Conservation (phyloP, 2,113 vertebrate genomes). For the Sinocyclocheilus maitianheensis region DNA sequence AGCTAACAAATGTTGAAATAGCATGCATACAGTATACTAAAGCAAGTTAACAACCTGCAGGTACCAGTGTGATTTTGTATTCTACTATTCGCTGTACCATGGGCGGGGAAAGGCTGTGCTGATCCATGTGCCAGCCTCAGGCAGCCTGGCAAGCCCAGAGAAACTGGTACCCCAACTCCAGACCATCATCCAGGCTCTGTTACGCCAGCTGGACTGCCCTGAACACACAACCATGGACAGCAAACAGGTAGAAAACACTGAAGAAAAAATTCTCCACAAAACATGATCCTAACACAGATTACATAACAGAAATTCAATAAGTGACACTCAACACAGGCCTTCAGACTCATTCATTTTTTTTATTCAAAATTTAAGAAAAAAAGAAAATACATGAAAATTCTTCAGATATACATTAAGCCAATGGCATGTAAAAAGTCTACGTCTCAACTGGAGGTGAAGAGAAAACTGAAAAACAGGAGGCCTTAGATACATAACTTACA, state of each 20-base stretch:
- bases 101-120: constrained; percentile 74
- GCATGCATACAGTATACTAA: background rate
- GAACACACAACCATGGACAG: background rate
- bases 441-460: constrained; percentile 69
- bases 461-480: constrained; percentile 76
- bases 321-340: constrained; percentile 1
- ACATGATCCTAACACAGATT: background rate
- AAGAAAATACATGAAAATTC: constrained; percentile 77
- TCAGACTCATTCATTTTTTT: constrained; percentile 71
- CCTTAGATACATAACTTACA: constrained; percentile 87
- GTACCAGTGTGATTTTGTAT: constrained; percentile 82
- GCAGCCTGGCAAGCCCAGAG: constrained; percentile 61
- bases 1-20: background rate
- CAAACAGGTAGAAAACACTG: background rate
- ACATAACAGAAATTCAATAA: background rate
- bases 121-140: constrained; percentile 78
- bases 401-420: constrained; percentile 74
- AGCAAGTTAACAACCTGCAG: constrained; percentile 62
- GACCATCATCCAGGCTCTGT: constrained; percentile 72
- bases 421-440: constrained; percentile 70
- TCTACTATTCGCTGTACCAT: constrained; percentile 78
- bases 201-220: constrained; percentile 66
- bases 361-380: constrained; percentile 74
- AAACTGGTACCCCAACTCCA: constrained; percentile 76
- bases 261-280: background rate